Evolutionary conservation across 1,140 invertebrate genomes (phyloP).

Genomic region (Halictus rubicundus): DNA sequence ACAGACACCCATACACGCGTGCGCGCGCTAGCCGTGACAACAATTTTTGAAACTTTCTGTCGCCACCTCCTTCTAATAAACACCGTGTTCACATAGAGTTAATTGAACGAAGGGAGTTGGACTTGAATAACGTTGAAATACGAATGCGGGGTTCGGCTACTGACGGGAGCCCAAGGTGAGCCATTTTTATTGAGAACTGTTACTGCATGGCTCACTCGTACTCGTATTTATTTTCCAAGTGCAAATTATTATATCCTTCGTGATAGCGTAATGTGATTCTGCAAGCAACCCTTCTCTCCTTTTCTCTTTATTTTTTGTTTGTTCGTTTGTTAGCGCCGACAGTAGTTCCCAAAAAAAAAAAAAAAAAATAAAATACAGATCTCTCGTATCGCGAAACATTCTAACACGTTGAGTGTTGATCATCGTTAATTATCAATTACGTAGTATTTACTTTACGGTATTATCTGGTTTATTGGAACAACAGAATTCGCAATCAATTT

Average conservation of each 20-base stretch:
- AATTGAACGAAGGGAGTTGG: conserved; percentile 74
- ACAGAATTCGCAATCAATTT: too few species aligned
- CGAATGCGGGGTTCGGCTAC: conserved; percentile 70
- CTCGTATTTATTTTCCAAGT: conserved; percentile 75
- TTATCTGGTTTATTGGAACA: neutral
- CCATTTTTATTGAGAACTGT: conserved; percentile 66
- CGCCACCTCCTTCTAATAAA: neutral
- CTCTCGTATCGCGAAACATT: too few species aligned
- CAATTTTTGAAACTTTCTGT: conserved; percentile 45
- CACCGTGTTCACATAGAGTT: conserved; percentile 25
- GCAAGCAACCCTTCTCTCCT: conserved; percentile 32
- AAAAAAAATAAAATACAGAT: too few species aligned
- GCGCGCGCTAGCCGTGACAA: neutral
- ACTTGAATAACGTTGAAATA: conserved; percentile 78
- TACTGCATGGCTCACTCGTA: conserved; percentile 64
- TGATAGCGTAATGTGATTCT: conserved; percentile 71
- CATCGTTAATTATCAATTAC: too few species aligned
- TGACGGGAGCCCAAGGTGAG: conserved; percentile 77
- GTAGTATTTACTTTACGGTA: neutral
- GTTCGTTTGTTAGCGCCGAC: neutral
- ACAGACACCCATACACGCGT: too few species aligned
- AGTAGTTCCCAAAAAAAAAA: neutral
- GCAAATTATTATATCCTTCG: conserved; percentile 51
- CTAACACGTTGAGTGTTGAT: too few species aligned
- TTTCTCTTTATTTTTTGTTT: neutral